Conservation (phyloP, 1,140 invertebrate genomes). For the Drosophila auraria region DNA sequence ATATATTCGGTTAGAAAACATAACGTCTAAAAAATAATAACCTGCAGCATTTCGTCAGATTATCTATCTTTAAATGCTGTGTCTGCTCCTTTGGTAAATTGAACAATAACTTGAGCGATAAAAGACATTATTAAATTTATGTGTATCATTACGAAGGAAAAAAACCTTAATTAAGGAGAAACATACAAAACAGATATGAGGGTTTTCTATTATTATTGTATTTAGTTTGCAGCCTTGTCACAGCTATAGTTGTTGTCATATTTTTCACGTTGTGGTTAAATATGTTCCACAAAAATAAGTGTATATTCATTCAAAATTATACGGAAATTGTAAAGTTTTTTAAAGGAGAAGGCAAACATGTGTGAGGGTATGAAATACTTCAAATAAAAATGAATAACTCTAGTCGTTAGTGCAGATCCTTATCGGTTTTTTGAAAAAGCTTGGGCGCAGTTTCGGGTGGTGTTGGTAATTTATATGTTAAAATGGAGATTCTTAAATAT, state of each 20-base stretch:
- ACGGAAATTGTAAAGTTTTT: constrained; percentile 15
- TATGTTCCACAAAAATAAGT: neutral
- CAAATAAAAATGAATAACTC: constrained; percentile 18
- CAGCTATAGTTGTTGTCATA: constrained; percentile 11
- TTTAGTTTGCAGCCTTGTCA: constrained; percentile 18
- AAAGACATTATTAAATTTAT: constrained; percentile 17
- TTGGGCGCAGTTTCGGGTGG: neutral
- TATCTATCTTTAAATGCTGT: constrained; percentile 7
- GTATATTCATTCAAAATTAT: constrained; percentile 8
- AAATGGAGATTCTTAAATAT: too few species aligned
- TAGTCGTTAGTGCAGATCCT: neutral
- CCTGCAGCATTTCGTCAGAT: constrained; percentile 27
- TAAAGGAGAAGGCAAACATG: constrained; percentile 11
- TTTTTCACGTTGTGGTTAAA: constrained; percentile 5
- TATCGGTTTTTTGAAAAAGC: neutral
- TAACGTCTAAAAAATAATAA: constrained; percentile 15
- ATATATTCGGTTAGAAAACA: constrained; percentile 7
- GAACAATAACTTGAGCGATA: constrained; percentile 12
- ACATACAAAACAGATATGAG: constrained; percentile 1
- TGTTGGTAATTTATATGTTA: neutral
- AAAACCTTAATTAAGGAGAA: neutral
- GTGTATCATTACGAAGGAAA: constrained; percentile 2
- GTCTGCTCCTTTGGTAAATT: constrained; percentile 13
- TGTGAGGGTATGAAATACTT: constrained; percentile 20
- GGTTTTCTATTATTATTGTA: constrained; percentile 9